Base-by-base conservation (phyloP, 1,140 invertebrate genomes). In the Apis dorsata region DNA sequence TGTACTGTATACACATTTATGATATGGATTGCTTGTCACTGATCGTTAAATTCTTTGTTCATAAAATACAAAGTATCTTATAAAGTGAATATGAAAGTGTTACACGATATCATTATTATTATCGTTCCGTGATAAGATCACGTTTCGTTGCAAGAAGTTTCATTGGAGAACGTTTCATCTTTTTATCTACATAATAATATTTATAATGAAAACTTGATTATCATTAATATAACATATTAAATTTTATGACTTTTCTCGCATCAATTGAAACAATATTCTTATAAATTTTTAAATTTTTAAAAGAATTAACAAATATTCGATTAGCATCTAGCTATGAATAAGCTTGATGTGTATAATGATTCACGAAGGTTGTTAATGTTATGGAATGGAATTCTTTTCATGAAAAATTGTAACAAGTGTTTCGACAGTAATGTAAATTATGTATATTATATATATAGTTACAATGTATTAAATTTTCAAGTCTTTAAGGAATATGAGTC, bases 111-210 rank as follows among this genome's bases (percentile, higher is more conserved):
- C 21, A 15, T 49, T 17, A n/a, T 53, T 66, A 53, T 66, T 77
- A 79, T 60, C 77, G 55, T 49, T 12, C 15, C 17, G 1, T 17
- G 77, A 79, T 79, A 70, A 51, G 44, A 60, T 79, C 77, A 55
- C 12, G 55, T 60, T 70, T 49, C 34, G 15, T 44, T 59, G 53
- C n/a, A 51, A 9, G 21, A 34, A 34, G 34, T 44, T 34, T 44
- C 3, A 10, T 24, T 44, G 34, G 4, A 15, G 17, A 51, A 60
- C n/a, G 24, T 70, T 60, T 79, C n/a, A 60, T 70, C n/a, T 7
- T 7, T 24, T 79, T 62, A 71, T 70, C 77, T 59, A 69, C 21
- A 71, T 53, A 71, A 71, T 71, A 53, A 71, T 17, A 19, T 59
- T 24, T 55, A 74, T 74, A 60, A 63, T 65, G 5, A 44, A 34